Percentiles rank a stretch among this genome's conserved stretches.
Conservation (phyloP, 2,888 invertebrate species). For the Blera fallax region DNA sequence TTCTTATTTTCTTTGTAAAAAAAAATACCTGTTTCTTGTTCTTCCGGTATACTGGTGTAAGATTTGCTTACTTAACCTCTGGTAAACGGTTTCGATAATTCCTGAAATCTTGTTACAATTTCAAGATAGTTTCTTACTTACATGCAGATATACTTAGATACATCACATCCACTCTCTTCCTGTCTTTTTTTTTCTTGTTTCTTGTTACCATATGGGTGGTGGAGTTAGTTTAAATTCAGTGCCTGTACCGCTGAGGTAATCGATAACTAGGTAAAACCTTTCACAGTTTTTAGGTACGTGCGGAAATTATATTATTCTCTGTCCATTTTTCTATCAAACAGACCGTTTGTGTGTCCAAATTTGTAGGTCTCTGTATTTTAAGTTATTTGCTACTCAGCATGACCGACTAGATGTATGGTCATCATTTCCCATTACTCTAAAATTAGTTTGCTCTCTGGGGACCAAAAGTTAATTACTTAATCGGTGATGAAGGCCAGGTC, state of each 20-base stretch:
- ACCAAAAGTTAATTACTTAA: background rate
- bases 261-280: background rate
- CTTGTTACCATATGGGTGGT: too few relatives aligned
- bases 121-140: background rate
- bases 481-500: background rate
- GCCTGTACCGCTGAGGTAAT: background rate
- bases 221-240: background rate
- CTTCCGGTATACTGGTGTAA: too few relatives aligned
- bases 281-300: background rate
- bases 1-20: background rate
- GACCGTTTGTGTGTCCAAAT: too few relatives aligned
- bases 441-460: background rate
- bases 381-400: too few relatives aligned
- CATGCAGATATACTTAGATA: too few relatives aligned
- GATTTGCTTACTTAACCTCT: background rate
- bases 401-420: too few relatives aligned
- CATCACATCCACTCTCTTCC: background rate
- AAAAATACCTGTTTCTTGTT: conserved; percentile 4
- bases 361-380: too few relatives aligned
- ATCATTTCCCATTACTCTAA: too few relatives aligned
- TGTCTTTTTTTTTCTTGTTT: background rate
- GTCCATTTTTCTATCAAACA: too few relatives aligned
- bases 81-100: background rate
- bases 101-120: background rate
- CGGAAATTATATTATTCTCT: background rate